Base-by-base conservation (phyloP, 2,797 vertebrate species). In the Falco rusticolus region DNA sequence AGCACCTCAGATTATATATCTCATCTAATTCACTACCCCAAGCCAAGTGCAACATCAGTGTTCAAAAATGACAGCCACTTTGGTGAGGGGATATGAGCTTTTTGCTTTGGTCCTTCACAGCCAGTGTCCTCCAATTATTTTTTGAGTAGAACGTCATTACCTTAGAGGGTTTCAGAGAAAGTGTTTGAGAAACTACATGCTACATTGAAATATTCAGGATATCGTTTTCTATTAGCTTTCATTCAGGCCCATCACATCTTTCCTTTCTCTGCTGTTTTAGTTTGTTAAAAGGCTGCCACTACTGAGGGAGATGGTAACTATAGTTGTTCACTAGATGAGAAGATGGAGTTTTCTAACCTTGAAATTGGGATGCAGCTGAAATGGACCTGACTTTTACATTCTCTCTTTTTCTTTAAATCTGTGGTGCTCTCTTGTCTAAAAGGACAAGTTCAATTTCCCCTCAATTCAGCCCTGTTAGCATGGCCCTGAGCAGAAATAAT, bases 21-120 rank as follows among this genome's bases (percentile, higher is more conserved):
- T 94, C 84, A 74, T 87, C 87, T 90, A 92, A 97, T 84, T 96
- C 72, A 85, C 37, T 92, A 66, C 65, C 90, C 68, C 83, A 84
- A 84, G 79, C 39, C 87, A 87, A 95, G 50, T 47, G 19, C 56
- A 94, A 90, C 61, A 84, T 84, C 88, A 92, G 34, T 54, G 61
- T 81, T 93, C 90, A 94, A 91, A 59, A 89, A 61, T 89, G 60
- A 95, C 76, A 39, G 6, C 78, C n/a, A 29, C 12, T 96, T 94
- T 54, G 43, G n/a, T 88, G 63, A 89, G 16, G 17, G 11, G 11
- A 47, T 76, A 89, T 74, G 29, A 50, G 4, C 16, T 87, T 91
- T 93, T 84, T 8, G 1, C 11, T 80, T 93, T 71, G 13, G 45
- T 51, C 21, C 41, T 56, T 75, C 74, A 78, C 53, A 94, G 54